phyloP scores from a whole-genome alignment of 2,113 vertebrate genomes.

The Campylomormyrus numenius region DNA sequence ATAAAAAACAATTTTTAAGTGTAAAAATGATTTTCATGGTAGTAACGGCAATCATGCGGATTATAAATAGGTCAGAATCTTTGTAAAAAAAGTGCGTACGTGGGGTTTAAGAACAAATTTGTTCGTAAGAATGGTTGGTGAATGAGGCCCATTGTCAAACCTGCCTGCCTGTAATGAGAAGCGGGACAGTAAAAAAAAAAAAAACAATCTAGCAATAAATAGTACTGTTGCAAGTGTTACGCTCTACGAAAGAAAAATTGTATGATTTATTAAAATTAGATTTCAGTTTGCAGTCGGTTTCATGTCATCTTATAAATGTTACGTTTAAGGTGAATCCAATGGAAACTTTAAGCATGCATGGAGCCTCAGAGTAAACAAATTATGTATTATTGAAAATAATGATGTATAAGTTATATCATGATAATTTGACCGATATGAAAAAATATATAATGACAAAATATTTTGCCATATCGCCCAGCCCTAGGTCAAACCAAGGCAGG shows the following conservation, averaged over 20 bases:
- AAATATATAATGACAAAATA: not conserved
- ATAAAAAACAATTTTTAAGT: no score
- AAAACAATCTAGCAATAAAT: no score
- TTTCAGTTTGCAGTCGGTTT: not conserved
- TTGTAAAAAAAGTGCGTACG: no score
- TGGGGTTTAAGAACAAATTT: no score
- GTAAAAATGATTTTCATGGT: no score
- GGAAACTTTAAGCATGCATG: not conserved
- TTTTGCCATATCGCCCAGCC: not conserved
- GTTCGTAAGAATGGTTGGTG: no score
- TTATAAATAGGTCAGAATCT: no score
- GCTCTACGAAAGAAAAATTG: no score
- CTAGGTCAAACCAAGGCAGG: not conserved
- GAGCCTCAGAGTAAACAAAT: not conserved
- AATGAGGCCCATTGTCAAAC: not conserved
- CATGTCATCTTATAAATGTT: not conserved
- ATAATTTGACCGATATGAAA: not conserved
- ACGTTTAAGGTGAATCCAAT: not conserved
- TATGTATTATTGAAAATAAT: not conserved
- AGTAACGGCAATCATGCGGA: no score
- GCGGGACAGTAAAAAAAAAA: not conserved
- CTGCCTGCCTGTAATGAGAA: not conserved
- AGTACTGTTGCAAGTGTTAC: not conserved
- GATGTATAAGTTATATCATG: not conserved
- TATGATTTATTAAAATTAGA: no score